A percentile compares a stretch with the other conserved stretches of the same genome.
These are phyloP conservation scores for Drosophila sordidula DNA, from an alignment of 2,888 invertebrate species.

Conservation along the genomic window DNA sequence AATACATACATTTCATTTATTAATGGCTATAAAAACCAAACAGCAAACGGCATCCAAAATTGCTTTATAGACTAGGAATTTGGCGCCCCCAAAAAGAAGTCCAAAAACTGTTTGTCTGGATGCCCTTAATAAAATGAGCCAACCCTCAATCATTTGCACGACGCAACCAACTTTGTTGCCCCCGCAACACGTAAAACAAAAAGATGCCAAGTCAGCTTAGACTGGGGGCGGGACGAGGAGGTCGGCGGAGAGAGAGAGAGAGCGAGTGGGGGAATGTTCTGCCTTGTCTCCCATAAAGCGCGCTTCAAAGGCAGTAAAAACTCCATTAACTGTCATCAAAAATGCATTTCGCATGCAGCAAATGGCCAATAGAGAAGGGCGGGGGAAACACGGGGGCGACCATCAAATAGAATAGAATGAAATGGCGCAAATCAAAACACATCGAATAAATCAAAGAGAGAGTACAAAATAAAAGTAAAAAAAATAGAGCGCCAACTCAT, in stretches of 20 bases:
- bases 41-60: conserved; percentile 8
- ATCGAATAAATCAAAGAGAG: conserved; percentile 77
- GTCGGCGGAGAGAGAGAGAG: neutral
- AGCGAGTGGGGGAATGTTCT: neutral
- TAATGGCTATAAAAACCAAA: conserved; percentile 27
- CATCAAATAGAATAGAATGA: conserved; percentile 78
- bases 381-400: conserved; percentile 5
- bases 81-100: no score
- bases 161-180: conserved; percentile 11
- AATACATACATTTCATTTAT: conserved; percentile 19
- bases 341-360: conserved; percentile 79
- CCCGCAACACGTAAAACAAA: conserved; percentile 36
- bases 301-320: conserved; percentile 75
- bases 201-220: conserved; percentile 64
- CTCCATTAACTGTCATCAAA: conserved; percentile 82
- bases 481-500: conserved; percentile 21
- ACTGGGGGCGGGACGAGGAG: neutral
- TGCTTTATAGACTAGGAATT: conserved; percentile 29
- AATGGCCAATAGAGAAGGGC: conserved; percentile 38
- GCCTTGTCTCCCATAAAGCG: conserved; percentile 49
- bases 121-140: conserved; percentile 53
- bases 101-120: conserved; percentile 30
- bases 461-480: conserved; percentile 7
- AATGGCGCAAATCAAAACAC: conserved; percentile 75
- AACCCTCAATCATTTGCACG: conserved; percentile 57